Evolutionary conservation across 2,113 vertebrate species (phyloP).

Genomic region (Phaetusa simplex): DNA sequence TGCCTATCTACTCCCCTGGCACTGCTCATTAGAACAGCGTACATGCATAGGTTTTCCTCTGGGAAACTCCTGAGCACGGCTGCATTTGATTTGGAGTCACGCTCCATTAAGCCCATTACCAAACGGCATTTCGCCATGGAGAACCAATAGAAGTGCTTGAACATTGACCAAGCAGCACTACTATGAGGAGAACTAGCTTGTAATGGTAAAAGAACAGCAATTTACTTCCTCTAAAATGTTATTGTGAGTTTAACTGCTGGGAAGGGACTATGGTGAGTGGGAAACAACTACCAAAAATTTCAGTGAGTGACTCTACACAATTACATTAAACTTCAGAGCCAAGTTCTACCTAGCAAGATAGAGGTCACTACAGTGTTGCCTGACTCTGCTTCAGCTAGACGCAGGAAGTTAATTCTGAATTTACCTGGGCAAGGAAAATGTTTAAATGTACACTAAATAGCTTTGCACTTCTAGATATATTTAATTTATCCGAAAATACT

Average conservation of each 20-base stretch:
- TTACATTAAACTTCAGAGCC: neutral
- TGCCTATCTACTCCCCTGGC: neutral
- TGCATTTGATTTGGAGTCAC: neutral
- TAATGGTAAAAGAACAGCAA: neutral
- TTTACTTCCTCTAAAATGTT: neutral
- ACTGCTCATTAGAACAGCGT: neutral
- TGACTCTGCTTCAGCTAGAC: neutral
- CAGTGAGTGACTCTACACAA: neutral
- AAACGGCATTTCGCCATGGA: neutral
- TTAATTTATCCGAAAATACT: neutral
- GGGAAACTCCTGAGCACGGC: neutral
- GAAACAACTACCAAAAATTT: neutral
- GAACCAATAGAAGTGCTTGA: neutral
- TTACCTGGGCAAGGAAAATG: neutral
- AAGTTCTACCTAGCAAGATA: neutral
- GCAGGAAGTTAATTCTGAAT: neutral
- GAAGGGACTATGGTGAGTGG: neutral
- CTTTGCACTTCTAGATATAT: neutral
- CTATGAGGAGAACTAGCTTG: neutral
- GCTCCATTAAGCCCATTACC: constrained; percentile 1
- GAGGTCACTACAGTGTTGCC: neutral
- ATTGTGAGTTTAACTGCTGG: neutral
- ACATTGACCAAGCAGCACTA: neutral
- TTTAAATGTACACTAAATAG: neutral
- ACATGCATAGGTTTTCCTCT: neutral